Evolutionary conservation across 2,113 vertebrate species (phyloP).

Genomic region (Theristicus caerulescens): DNA sequence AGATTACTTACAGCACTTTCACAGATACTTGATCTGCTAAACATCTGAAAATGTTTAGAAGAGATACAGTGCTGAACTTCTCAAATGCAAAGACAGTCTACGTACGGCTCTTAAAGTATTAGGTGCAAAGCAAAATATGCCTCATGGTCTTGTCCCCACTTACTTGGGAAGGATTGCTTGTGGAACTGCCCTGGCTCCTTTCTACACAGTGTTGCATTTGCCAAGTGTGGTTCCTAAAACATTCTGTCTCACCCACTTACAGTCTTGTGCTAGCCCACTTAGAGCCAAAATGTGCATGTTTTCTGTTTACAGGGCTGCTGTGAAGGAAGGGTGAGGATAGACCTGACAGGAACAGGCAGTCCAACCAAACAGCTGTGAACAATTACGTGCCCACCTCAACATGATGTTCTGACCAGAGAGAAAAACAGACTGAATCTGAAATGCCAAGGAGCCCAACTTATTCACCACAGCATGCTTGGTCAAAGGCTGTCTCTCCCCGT

Average conservation of each 20-base stretch:
- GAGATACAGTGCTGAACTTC: neutral
- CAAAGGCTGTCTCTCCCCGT: neutral
- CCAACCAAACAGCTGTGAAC: constrained; percentile 43
- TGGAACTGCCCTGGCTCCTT: constrained; percentile 17
- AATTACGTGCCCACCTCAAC: constrained; percentile 30
- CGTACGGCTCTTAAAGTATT: neutral
- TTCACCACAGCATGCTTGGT: neutral
- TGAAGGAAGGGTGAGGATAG: constrained; percentile 39
- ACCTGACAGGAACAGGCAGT: constrained; percentile 32
- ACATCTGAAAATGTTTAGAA: constrained; percentile 32
- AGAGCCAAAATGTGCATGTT: constrained; percentile 5
- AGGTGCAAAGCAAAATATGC: neutral
- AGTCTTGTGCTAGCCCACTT: neutral
- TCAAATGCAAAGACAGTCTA: neutral
- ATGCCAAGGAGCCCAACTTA: neutral
- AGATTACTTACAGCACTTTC: neutral
- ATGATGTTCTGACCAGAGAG: constrained; percentile 7
- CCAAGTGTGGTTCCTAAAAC: constrained; percentile 28
- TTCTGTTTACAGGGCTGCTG: constrained; percentile 29
- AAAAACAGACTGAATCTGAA: constrained; percentile 17
- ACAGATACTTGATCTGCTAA: neutral
- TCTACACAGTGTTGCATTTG: neutral
- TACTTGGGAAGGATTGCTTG: neutral
- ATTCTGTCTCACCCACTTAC: constrained; percentile 40
- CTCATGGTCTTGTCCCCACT: neutral